Evolutionary conservation across 2,888 invertebrate genomes (phyloP).

Genomic region (Polietes domitor): DNA sequence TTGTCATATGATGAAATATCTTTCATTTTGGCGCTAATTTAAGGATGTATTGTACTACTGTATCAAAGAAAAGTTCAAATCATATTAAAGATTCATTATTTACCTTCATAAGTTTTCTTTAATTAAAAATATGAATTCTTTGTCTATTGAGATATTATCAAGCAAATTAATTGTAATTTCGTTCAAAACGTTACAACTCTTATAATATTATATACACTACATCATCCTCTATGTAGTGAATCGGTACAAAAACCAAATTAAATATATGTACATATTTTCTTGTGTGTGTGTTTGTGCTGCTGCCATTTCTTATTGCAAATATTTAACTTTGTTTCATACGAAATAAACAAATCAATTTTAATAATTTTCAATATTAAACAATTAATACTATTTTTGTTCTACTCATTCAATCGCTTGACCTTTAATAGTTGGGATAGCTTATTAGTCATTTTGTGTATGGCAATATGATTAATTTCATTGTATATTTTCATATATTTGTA

Average conservation of each 20-base stretch:
- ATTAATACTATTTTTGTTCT: neutral
- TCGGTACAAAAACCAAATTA: neutral
- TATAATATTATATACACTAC: too few species aligned
- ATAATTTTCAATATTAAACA: conserved; percentile 7
- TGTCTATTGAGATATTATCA: too few species aligned
- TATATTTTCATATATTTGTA: neutral
- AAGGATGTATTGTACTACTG: too few species aligned
- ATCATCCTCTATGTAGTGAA: too few species aligned
- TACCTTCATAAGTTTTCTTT: too few species aligned
- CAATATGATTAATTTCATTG: neutral
- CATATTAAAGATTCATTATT: too few species aligned
- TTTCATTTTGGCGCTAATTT: too few species aligned
- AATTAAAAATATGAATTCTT: too few species aligned
- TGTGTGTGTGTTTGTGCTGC: neutral
- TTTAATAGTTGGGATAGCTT: neutral
- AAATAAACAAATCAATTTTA: conserved; percentile 18
- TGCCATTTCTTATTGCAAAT: neutral
- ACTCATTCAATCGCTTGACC: neutral
- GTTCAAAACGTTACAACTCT: too few species aligned
- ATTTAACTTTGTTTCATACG: neutral
- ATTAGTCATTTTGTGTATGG: neutral
- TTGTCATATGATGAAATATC: too few species aligned
- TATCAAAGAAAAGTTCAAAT: too few species aligned
- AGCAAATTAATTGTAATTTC: too few species aligned
- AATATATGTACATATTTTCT: neutral